Base-by-base conservation (phyloP, 2,797 vertebrate species). In the Chiloscyllium punctatum region DNA sequence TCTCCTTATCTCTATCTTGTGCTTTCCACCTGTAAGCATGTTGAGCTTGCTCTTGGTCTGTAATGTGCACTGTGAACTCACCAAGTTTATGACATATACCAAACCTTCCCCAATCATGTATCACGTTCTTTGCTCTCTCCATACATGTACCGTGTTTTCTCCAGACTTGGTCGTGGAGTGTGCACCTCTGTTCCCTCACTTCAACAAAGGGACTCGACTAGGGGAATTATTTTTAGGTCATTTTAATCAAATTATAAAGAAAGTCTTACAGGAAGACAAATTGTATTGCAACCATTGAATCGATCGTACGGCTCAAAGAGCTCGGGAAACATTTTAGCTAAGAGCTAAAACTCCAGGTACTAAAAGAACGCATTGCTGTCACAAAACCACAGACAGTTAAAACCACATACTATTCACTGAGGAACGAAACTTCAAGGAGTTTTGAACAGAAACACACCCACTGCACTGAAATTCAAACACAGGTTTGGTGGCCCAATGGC, bases 241-340 rank as follows among this genome's bases (percentile, higher is more conserved):
- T 74, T 95, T 95, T 95, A 95, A 95, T 95, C 94, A 95, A 95
- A 95, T 95, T 95, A 95, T 95, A 95, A 95, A 95, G 94, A 53
- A 95, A 95, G 94, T 95, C 94, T 95, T 95, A 95, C 94, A 95
- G 94, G 94, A 95, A 95, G 94, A 95, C 94, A 95, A 95, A 95
- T 95, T 95, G 94, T 72, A 74, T 95, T 95, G 94, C 94, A 95
- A 95, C 94, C 94, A 95, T 77, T 95, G 71, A 95, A 95, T 95
- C 94, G 94, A 95, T 95, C 94, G 42, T 95, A 77, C 13, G 27
- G 94, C 94, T 95, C 94, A 18, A 95, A 77, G 71, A 95, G 94
- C 94, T 77, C 25, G 51, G 71, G 94, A 72, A 95, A 74, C 94
- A 95, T 95, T 95, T 95, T 95, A 95, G 94, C 94, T 95, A 77